Evolutionary conservation across 1,140 invertebrate species (phyloP), one percentile per base, ranked within the genome.

Genomic region (Habropoda laboriosa): DNA sequence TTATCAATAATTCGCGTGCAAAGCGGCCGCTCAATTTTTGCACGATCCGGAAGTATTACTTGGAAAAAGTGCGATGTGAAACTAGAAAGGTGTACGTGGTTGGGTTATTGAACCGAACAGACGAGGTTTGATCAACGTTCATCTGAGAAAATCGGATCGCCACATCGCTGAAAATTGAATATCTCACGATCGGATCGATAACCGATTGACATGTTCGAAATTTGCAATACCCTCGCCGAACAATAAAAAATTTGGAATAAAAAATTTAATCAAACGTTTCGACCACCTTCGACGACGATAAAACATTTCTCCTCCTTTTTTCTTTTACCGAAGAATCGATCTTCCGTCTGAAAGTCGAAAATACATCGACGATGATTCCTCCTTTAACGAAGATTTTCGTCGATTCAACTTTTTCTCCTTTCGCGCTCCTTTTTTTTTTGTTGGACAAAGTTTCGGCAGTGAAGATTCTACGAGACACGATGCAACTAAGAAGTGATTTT

Each of bases 131-230:
- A 72, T 72, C 70, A 47, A 60, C 40, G 55, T 45, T 47, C 70
- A 24, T 60, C 55, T 53, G 40, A 24, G 70, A 58, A 60, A 72
- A 72, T 72, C 58, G 55, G 40, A 60, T 72, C 70, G 55, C 40
- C 58, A 40, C 27, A 60, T 72, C 70, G 55, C 40, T 47, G 70
- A 45, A 72, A 72, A 72, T 72, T 60, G 70, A 73, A 73, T 73
- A 49, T 73, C 58, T 60, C 61, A 73, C 24, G 57, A 32, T 30
- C 16, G 70, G 70, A 61, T 73, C 30, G 58, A 73, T 73, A 60
- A 60, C 40, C 57, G 7, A 30, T n/a, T 49, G 55, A 73, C 70
- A 57, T 35, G 70, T 27, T 61, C 30, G 42, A 73, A 60, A 73
- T 73, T 73, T 73, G 55, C 70, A 61, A 73, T 61, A 60, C 27